phyloP scores from a whole-genome alignment of 1,140 invertebrate genomes.

The Bicyclus anynana region DNA sequence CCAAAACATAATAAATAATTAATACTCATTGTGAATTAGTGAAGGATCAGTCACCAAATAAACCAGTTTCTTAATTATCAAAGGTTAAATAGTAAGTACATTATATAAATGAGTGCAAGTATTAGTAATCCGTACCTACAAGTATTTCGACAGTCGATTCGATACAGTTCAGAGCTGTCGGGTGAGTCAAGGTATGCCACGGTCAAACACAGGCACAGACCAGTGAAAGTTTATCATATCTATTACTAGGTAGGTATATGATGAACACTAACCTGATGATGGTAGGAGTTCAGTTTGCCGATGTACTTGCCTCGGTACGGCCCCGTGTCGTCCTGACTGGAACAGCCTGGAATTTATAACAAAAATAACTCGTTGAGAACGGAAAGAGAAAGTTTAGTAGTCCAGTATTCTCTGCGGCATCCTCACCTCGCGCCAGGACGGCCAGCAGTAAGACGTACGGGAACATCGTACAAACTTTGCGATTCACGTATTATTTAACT shows the following conservation, averaged over 20 bases:
- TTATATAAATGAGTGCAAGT: background rate
- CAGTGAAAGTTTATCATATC: constrained; percentile 26
- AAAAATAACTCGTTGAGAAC: background rate
- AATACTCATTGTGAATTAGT: no score
- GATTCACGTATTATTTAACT: constrained; percentile 17
- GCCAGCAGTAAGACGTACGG: constrained; percentile 29
- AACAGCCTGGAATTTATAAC: constrained; percentile 47
- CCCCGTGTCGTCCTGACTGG: constrained; percentile 78
- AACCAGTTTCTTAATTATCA: constrained; percentile 6
- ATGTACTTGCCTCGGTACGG: constrained; percentile 89
- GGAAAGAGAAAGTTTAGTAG: constrained; percentile 40
- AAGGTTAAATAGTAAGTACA: background rate
- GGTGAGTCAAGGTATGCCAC: constrained; percentile 18
- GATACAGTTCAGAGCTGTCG: background rate
- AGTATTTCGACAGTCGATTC: background rate
- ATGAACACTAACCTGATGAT: constrained; percentile 84
- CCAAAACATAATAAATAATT: no score
- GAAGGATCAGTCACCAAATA: background rate
- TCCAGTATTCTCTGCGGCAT: no score
- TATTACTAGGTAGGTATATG: no score
- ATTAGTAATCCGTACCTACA: background rate
- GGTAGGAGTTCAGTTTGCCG: constrained; percentile 93
- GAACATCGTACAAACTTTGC: constrained; percentile 29
- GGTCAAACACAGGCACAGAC: constrained; percentile 17
- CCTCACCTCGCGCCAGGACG: constrained; percentile 46